Evolutionary conservation across 2,113 vertebrate species (phyloP).

Genomic region (Carettochelys insculpta): DNA sequence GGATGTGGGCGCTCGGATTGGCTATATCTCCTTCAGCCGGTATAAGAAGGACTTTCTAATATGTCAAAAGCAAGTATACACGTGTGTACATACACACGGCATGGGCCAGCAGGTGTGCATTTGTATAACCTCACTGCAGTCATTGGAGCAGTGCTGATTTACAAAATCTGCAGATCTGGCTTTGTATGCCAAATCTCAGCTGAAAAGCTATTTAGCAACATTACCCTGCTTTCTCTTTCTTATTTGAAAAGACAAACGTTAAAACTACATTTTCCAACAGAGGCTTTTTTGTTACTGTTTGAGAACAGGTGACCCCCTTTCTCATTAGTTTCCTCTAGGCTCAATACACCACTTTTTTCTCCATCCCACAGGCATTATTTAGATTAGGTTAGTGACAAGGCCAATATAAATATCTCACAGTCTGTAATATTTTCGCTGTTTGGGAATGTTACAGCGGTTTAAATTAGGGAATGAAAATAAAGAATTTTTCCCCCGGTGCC

Average conservation of each 20-base stretch:
- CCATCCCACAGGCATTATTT: not conserved
- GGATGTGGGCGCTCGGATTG: not conserved
- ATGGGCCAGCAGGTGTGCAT: not conserved
- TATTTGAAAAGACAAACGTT: not conserved
- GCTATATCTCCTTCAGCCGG: not conserved
- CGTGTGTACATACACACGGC: rapidly evolving
- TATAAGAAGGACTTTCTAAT: not conserved
- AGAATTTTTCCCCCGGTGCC: not conserved
- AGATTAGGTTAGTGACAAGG: not conserved
- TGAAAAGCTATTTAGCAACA: not conserved
- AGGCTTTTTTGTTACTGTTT: not conserved
- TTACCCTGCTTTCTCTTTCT: not conserved
- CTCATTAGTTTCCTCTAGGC: not conserved
- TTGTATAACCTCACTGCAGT: not conserved
- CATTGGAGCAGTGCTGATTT: not conserved
- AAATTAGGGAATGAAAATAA: not conserved
- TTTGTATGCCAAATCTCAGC: not conserved
- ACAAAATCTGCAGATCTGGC: not conserved
- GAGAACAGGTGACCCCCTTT: not conserved
- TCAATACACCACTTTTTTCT: no score
- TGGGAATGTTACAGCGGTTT: not conserved
- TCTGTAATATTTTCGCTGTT: not conserved
- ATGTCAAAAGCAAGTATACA: not conserved
- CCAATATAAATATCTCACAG: not conserved
- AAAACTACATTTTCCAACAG: not conserved